Conservation (phyloP, 2,113 vertebrate species). For the Trachemys scripta region DNA sequence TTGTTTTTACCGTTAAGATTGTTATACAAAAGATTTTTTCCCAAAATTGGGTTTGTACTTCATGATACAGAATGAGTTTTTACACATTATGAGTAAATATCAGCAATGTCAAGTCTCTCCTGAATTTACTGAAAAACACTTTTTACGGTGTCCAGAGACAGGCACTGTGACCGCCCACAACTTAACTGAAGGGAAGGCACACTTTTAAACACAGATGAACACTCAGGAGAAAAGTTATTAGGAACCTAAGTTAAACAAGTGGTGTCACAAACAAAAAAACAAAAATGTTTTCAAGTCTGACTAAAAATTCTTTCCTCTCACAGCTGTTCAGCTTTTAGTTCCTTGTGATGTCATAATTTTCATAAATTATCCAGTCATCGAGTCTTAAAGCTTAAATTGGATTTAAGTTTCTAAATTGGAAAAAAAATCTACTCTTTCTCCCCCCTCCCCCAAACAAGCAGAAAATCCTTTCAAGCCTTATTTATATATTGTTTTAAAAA, state of each 20-base stretch:
- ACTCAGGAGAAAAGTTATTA: fast-evolving
- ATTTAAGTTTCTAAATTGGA: neutral
- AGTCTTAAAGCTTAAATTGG: neutral
- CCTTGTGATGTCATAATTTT: fast-evolving
- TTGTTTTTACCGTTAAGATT: neutral
- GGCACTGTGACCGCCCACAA: neutral
- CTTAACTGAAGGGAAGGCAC: neutral
- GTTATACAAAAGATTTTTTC: neutral
- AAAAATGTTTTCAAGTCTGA: neutral
- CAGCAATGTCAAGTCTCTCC: neutral
- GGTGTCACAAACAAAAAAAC: neutral
- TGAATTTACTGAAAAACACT: neutral
- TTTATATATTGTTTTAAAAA: neutral
- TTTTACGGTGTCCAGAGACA: neutral
- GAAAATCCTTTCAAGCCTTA: neutral
- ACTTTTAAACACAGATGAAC: neutral
- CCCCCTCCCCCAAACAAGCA: neutral
- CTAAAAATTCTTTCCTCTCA: neutral
- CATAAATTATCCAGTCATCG: neutral
- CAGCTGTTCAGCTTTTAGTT: neutral
- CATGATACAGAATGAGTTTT: neutral
- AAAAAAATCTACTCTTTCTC: neutral
- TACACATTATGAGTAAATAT: neutral
- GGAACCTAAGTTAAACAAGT: neutral
- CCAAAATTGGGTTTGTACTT: neutral